Evolutionary conservation across 2,888 invertebrate species (phyloP).

Genomic region (Tenthredo mesomela): DNA sequence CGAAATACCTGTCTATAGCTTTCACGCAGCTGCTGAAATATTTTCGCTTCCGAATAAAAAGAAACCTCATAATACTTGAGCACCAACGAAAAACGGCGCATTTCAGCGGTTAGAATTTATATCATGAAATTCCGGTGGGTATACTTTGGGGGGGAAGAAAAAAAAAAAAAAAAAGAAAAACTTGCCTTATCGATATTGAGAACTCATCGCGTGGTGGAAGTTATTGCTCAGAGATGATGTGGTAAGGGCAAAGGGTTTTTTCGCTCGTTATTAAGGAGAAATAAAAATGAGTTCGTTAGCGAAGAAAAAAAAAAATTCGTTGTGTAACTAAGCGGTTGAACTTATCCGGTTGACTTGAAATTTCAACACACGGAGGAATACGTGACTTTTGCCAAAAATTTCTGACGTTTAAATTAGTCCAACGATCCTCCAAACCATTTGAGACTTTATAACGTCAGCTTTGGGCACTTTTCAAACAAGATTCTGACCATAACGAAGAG

Average conservation of each 20-base stretch:
- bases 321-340: slow-evolving; percentile 14
- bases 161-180: background rate
- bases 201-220: slow-evolving; percentile 2
- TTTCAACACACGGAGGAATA: background rate
- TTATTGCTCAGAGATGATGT: slow-evolving; percentile 1
- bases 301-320: slow-evolving; percentile 4
- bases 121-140: background rate
- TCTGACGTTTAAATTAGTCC: slow-evolving; percentile 22
- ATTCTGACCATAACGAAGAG: slow-evolving; percentile 30
- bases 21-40: background rate
- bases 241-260: background rate
- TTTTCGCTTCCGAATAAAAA: background rate
- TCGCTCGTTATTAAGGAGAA: slow-evolving; percentile 18
- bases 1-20: background rate
- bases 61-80: background rate
- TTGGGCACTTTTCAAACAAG: slow-evolving; percentile 44
- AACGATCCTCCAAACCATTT: slow-evolving; percentile 6
- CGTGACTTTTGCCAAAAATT: slow-evolving; percentile 15
- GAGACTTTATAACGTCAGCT: background rate
- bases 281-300: slow-evolving; percentile 30
- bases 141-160: background rate
- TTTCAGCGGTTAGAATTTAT: background rate
- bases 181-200: slow-evolving; percentile 20
- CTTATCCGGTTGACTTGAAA: slow-evolving; percentile 17
- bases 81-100: background rate